Evolutionary conservation across 2,113 vertebrate genomes (phyloP).

Genomic region (Prinia subflava): DNA sequence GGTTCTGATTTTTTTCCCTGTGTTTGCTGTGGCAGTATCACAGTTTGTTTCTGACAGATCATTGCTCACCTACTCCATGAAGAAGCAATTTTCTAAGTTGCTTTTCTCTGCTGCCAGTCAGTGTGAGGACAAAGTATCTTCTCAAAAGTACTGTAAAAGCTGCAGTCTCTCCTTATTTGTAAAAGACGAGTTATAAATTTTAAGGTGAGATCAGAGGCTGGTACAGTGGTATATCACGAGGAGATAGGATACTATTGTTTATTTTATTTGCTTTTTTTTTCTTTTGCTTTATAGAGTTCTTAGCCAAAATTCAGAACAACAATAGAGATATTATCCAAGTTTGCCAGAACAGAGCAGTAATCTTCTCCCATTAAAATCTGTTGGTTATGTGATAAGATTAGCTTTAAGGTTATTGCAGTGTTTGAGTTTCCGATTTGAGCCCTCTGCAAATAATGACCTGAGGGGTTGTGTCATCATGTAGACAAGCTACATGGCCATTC

Average conservation of each 20-base stretch:
- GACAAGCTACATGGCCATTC: neutral
- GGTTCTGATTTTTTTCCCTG: neutral
- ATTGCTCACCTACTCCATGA: neutral
- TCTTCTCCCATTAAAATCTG: neutral
- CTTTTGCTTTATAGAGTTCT: neutral
- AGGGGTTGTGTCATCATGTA: neutral
- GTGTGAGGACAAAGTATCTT: neutral
- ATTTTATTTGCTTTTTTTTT: neutral
- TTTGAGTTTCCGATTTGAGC: neutral
- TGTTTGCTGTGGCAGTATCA: neutral
- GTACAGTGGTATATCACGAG: neutral
- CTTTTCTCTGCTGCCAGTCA: neutral
- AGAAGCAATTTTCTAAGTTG: neutral
- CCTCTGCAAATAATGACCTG: slow-evolving; percentile 8
- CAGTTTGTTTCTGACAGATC: neutral
- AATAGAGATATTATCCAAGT: neutral
- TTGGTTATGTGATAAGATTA: neutral
- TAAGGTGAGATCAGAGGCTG: neutral
- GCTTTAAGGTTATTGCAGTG: neutral
- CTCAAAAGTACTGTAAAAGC: neutral
- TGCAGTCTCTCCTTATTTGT: neutral
- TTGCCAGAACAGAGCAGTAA: neutral
- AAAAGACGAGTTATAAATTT: neutral
- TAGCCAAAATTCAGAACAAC: neutral
- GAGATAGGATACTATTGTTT: neutral